Evolutionary conservation across 2,888 invertebrate species (phyloP).

Genomic region (Tortrix viridana): DNA sequence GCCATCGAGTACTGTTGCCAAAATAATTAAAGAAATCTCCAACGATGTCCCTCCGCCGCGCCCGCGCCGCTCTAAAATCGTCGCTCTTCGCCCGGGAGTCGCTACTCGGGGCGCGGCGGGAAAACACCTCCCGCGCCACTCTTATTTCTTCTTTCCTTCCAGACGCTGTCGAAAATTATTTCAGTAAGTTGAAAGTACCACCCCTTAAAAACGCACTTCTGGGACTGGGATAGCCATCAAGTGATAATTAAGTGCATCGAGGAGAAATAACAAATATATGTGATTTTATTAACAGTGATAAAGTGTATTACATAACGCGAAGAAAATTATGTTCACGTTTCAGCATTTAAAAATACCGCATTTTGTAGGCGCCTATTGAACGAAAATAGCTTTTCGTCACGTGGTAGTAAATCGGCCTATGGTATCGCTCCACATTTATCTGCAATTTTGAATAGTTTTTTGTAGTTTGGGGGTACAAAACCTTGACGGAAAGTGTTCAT

Average conservation of each 20-base stretch:
- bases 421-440: conserved; percentile 80
- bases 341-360: conserved; percentile 83
- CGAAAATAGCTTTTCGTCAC: conserved; percentile 80
- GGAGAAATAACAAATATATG: conserved; percentile 59
- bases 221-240: conserved; percentile 65
- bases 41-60: conserved; percentile 86
- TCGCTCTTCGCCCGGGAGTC: conserved; percentile 85
- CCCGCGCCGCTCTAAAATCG: conserved; percentile 85
- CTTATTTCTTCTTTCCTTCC: conserved; percentile 84
- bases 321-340: conserved; percentile 60
- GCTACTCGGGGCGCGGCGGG: conserved; percentile 83
- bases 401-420: conserved; percentile 80
- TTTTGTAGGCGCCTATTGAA: conserved; percentile 79
- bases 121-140: conserved; percentile 84
- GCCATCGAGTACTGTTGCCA: conserved; percentile 87
- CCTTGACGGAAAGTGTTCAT: conserved; percentile 1
- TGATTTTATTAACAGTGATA: conserved; percentile 71
- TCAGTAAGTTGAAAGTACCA: conserved; percentile 75
- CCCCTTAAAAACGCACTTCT: conserved; percentile 44
- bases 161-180: conserved; percentile 81
- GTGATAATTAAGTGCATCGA: conserved; percentile 67
- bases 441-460: conserved; percentile 55
- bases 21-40: conserved; percentile 91
- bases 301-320: conserved; percentile 78
- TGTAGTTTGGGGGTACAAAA: conserved; percentile 33